Percentiles rank a stretch among this genome's conserved stretches.
Conservation (phyloP, 2,113 vertebrate species). For the Pseudolaguvia tuberculata region DNA sequence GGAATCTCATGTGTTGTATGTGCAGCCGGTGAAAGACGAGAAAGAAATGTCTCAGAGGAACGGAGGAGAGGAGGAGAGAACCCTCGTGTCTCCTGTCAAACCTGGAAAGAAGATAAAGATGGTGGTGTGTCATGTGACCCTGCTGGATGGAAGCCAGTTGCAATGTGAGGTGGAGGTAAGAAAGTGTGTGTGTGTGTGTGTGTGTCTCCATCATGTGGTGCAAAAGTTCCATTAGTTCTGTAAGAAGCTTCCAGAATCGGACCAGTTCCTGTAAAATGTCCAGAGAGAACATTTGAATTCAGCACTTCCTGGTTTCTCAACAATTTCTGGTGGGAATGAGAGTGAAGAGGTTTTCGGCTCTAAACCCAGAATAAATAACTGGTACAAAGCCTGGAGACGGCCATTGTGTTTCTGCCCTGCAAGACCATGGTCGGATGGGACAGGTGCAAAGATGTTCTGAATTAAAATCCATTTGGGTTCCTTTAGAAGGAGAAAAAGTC, state of each 20-base stretch:
- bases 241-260: neutral
- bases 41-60: constrained; percentile 59
- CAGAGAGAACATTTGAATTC: neutral
- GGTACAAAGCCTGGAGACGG: no score
- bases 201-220: neutral
- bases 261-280: rapidly evolving
- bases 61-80: constrained; percentile 60
- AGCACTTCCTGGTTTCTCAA: neutral
- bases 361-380: no score
- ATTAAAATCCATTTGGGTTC: no score
- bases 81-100: constrained; percentile 67
- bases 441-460: no score
- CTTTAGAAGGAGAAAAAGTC: no score
- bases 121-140: constrained; percentile 79
- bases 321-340: no score
- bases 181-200: constrained; percentile 9
- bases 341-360: no score
- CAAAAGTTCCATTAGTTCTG: neutral
- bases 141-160: constrained; percentile 85
- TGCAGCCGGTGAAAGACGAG: constrained; percentile 76
- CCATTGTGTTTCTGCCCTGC: no score
- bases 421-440: no score
- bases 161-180: constrained; percentile 90
- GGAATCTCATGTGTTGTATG: neutral
- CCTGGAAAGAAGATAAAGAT: constrained; percentile 85